Conservation (phyloP, 2,797 vertebrate genomes). For the Oophaga sylvatica region DNA sequence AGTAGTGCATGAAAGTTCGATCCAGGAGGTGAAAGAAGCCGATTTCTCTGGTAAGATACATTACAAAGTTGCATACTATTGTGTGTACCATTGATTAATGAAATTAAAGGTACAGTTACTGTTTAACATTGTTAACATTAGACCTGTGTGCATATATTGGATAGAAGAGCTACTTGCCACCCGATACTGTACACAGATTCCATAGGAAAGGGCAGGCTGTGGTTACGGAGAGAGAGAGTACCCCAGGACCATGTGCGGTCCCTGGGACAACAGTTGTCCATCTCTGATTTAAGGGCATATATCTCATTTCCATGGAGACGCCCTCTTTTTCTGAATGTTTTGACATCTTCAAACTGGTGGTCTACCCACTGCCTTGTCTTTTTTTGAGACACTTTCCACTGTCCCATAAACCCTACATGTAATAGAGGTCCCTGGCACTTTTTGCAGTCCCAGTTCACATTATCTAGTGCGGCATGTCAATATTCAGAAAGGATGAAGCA, state of each 20-base stretch:
- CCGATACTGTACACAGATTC: not conserved
- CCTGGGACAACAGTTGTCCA: not conserved
- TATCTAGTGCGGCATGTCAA: constrained; percentile 66
- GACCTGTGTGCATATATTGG: no score
- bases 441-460: not conserved
- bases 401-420: not conserved
- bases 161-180: not conserved
- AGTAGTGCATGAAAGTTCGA: no score
- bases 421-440: not conserved
- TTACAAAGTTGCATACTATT: no score
- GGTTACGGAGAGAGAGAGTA: not conserved
- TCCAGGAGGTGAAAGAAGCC: no score
- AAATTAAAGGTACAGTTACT: no score
- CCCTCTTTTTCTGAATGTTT: not conserved
- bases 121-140: no score
- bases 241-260: not conserved
- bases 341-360: not conserved
- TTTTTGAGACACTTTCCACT: not conserved
- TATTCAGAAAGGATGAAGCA: constrained; percentile 61
- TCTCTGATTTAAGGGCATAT: not conserved
- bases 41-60: no score
- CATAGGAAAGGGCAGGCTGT: no score
- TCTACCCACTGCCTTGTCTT: not conserved
- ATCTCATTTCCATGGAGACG: not conserved
- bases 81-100: no score